A percentile compares a stretch with the other conserved stretches of the same genome.
Conservation (phyloP, 1,140 invertebrate genomes). For the Coelopa frigida region DNA sequence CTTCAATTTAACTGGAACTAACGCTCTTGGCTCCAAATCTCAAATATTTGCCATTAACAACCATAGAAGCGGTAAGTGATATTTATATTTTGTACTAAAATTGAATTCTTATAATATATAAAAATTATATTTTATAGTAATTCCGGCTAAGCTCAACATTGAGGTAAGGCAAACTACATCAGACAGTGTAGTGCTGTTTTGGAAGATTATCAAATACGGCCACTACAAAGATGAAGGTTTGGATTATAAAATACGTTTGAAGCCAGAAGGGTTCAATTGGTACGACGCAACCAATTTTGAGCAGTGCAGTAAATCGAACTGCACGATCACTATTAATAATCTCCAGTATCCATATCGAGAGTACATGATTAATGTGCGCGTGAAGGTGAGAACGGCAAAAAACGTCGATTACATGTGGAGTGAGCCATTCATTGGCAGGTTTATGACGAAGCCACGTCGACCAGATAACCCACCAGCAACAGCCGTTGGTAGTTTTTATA, state of each 20-base stretch:
- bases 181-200: constrained; percentile 1
- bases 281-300: no score
- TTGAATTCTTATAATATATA: not conserved
- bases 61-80: no score
- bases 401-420: constrained; percentile 8
- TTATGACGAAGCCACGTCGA: not conserved
- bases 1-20: constrained; percentile 7
- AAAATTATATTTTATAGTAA: constrained; percentile 6
- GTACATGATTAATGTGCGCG: constrained; percentile 4
- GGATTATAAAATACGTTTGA: no score
- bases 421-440: not conserved
- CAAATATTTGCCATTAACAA: constrained; percentile 4
- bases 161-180: not conserved
- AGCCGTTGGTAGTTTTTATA: constrained; percentile 13
- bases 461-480: constrained; percentile 10
- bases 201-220: not conserved
- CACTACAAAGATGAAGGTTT: not conserved
- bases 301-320: no score
- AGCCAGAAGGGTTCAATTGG: no score
- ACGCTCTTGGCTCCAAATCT: not conserved
- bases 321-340: not conserved
- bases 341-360: constrained; percentile 7
- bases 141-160: constrained; percentile 4
- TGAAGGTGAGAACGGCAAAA: not conserved
- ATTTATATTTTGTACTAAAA: no score